These are phyloP conservation scores for Myodes glareolus DNA, from an alignment of 2,113 vertebrate species.

Conservation along the genomic window DNA sequence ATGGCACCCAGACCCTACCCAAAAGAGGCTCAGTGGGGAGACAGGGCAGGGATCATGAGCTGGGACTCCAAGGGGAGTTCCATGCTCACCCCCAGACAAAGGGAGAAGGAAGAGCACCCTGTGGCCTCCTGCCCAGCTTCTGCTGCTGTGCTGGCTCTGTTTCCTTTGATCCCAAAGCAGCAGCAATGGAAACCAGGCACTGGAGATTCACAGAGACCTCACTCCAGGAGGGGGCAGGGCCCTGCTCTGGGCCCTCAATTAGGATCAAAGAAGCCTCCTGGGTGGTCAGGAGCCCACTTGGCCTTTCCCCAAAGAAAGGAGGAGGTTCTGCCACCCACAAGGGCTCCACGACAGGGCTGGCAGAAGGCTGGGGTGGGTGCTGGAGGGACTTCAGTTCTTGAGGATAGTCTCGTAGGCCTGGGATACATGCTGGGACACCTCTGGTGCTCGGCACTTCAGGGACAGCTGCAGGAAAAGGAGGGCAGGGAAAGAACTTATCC, in stretches of 20 bases:
- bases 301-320: background rate
- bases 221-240: background rate
- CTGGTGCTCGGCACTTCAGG: slow-evolving; percentile 95
- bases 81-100: background rate
- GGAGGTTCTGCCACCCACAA: background rate
- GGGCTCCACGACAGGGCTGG: slow-evolving; percentile 4
- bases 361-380: slow-evolving; percentile 30
- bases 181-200: slow-evolving; percentile 14
- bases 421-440: slow-evolving; percentile 94
- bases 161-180: slow-evolving; percentile 27
- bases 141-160: background rate
- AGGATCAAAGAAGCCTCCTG: background rate
- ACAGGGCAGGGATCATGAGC: background rate
- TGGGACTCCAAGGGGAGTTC: background rate
- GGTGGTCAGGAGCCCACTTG: background rate
- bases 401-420: slow-evolving; percentile 95
- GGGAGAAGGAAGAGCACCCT: background rate
- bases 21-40: background rate
- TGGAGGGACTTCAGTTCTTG: slow-evolving; percentile 90
- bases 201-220: background rate
- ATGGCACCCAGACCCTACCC: background rate
- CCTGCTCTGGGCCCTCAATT: background rate
- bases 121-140: background rate
- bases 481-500: background rate
- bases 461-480: slow-evolving; percentile 88